Evolutionary conservation across 2,113 vertebrate genomes (phyloP), one percentile per base, ranked within the genome.

Genomic region (Cacatua alba): DNA sequence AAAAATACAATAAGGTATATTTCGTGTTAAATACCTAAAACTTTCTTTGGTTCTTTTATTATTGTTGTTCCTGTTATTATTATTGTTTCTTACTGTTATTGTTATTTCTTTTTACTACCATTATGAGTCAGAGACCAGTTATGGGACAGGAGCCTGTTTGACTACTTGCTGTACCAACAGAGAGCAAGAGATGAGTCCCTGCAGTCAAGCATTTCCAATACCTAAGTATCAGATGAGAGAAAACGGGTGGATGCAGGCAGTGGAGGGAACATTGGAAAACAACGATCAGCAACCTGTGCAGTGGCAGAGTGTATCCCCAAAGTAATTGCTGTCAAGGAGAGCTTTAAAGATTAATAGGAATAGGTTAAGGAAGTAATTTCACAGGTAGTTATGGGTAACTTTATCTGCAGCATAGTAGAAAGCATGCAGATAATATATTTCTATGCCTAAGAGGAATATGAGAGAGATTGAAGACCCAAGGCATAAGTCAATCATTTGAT

Each of bases 191-290:
- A 78, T 1, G 9, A 78, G 21, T 31, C 4, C 10, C 49, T 76
- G 17, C 5, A 76, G 20, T 46, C 43, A 67, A 74, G 28, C 1
- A 5, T 81, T 90, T 85, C 57, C 48, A 81, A 44, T 4, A 80
- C 10, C 9, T 39, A 65, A 9, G 13, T 41, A 31, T 8, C 13
- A 41, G 24, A 82, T 60, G 17, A 75, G 15, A 28, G 28, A 46
- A 52, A 63, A 48, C 0, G 0, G 4, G 24, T 3, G 5, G 55
- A 82, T 78, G n/a, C 11, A 28, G 33, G 33, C 18, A 72, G 75
- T 39, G 15, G 24, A 74, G 7, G 17, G n/a, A 82, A 26, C 48
- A 52, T 12, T 31, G 26, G 29, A 10, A 53, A 82, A 49, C 26
- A 52, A 59, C 7, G 53, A 65, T 24, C 37, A 57, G 33, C 14